Conservation (phyloP, 2,113 vertebrate species). For the Megaceryle maxima region DNA sequence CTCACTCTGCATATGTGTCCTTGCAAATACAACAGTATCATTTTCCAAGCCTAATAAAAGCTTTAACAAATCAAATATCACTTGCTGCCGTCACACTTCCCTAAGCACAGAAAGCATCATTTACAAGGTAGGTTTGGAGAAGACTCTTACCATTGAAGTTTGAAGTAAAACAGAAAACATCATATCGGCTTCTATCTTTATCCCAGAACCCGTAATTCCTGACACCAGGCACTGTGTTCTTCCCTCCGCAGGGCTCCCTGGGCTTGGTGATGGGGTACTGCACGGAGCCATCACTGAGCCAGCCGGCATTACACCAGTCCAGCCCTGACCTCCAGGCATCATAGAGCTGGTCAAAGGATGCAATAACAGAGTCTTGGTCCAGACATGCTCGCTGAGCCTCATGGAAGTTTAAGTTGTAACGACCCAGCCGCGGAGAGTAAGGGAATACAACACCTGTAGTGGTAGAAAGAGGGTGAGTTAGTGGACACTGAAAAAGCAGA, state of each 20-base stretch:
- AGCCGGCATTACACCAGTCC: constrained; percentile 98
- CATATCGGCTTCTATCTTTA: constrained; percentile 82
- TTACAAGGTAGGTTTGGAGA: background rate
- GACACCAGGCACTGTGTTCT: constrained; percentile 81
- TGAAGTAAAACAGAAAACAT: constrained; percentile 91
- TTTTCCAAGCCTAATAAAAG: background rate
- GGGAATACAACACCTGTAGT: constrained; percentile 90
- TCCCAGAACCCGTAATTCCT: constrained; percentile 89
- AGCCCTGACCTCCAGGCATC: constrained; percentile 87
- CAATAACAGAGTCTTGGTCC: constrained; percentile 84
- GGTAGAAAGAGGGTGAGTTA: background rate
- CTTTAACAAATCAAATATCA: background rate
- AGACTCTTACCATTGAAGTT: constrained; percentile 80
- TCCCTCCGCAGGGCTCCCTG: constrained; percentile 88
- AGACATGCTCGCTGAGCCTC: constrained; percentile 82
- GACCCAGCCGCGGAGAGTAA: constrained; percentile 82
- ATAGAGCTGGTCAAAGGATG: constrained; percentile 87
- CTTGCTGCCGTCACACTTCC: background rate
- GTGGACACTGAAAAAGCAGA: fast-evolving
- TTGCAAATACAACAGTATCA: background rate
- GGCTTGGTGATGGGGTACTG: constrained; percentile 93
- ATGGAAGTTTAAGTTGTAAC: constrained; percentile 89
- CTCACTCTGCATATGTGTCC: fast-evolving
- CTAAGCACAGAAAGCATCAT: fast-evolving
- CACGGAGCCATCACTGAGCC: constrained; percentile 91